A percentile compares a stretch with the other conserved stretches of the same genome.
Conservation (phyloP, 2,888 invertebrate species). For the Perizoma affinitatum region DNA sequence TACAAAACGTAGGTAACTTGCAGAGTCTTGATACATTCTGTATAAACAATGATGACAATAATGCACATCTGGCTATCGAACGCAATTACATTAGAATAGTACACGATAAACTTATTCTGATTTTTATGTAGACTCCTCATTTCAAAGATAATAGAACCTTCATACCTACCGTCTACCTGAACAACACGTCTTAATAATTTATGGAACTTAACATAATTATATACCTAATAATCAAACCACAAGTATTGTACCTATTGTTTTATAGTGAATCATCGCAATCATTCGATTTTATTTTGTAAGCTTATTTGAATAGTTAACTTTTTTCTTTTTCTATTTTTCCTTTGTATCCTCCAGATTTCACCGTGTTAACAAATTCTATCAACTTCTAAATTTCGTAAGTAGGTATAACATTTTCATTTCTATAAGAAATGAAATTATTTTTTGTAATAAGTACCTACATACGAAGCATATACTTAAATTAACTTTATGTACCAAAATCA, state of each 20-base stretch:
- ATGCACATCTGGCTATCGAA: constrained; percentile 67
- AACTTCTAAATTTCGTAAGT: no score
- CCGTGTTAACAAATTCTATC: no score
- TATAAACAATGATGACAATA: constrained; percentile 73
- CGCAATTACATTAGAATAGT: constrained; percentile 31
- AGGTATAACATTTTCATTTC: no score
- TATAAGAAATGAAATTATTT: no score
- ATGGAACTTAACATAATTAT: no score
- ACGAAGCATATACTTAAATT: no score
- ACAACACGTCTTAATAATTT: no score
- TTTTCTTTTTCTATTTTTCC: neutral
- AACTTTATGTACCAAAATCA: neutral
- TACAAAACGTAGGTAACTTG: no score
- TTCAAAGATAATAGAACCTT: constrained; percentile 18
- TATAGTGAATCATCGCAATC: neutral
- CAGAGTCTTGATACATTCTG: constrained; percentile 37
- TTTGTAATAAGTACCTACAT: no score
- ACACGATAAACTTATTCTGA: constrained; percentile 40
- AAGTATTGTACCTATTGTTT: neutral
- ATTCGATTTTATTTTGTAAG: constrained; percentile 13
- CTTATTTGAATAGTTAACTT: constrained; percentile 14
- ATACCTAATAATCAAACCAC: neutral
- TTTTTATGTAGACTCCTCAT: constrained; percentile 9
- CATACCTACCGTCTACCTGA: neutral
- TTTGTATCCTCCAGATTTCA: neutral